phyloP scores from a whole-genome alignment of 1,140 invertebrate species.

The Microplitis demolitor region DNA sequence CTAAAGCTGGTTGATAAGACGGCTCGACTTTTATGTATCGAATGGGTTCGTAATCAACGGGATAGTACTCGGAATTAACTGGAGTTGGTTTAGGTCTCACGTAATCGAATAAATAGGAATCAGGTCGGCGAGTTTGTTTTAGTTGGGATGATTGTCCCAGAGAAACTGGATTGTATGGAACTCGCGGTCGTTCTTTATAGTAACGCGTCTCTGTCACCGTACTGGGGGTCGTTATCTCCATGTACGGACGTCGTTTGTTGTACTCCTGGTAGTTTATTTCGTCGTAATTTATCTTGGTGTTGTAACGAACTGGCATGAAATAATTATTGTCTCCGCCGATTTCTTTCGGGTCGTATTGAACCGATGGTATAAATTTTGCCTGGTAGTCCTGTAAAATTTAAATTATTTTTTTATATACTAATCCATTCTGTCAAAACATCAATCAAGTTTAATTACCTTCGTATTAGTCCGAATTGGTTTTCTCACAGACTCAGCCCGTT shows the following conservation, averaged over 20 bases:
- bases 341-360: slow-evolving; percentile 55
- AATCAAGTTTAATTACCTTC: too few relatives aligned
- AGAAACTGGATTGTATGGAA: too few relatives aligned
- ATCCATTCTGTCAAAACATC: too few relatives aligned
- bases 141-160: neutral
- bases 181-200: slow-evolving; percentile 33
- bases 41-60: slow-evolving; percentile 31
- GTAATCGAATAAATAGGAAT: too few relatives aligned
- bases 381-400: slow-evolving; percentile 23
- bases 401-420: too few relatives aligned
- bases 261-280: slow-evolving; percentile 27
- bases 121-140: neutral
- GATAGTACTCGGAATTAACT: slow-evolving; percentile 26
- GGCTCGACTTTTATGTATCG: slow-evolving; percentile 36
- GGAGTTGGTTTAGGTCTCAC: neutral
- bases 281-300: slow-evolving; percentile 42
- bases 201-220: slow-evolving; percentile 30
- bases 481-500: neutral
- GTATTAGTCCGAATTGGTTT: neutral
- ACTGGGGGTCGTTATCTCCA: slow-evolving; percentile 27
- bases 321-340: slow-evolving; percentile 45
- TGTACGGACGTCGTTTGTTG: slow-evolving; percentile 13
- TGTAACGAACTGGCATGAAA: slow-evolving; percentile 51
- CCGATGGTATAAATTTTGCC: slow-evolving; percentile 53
- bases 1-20: too few relatives aligned